Evolutionary conservation across 2,888 invertebrate species (phyloP).

Genomic region (Ennomos fuscantarius): DNA sequence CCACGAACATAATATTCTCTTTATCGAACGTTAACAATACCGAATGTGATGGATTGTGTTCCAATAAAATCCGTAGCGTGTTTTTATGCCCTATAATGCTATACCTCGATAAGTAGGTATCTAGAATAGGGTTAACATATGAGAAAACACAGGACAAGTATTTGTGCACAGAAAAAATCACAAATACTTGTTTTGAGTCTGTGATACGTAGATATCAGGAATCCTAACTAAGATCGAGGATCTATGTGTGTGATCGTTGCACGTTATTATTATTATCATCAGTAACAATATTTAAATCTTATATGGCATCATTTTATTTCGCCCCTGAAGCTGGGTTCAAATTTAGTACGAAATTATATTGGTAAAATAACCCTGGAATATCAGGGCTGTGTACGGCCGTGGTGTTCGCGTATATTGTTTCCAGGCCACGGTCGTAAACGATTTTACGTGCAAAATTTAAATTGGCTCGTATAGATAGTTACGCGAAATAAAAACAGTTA

Average conservation of each 20-base stretch:
- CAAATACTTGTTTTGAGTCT: too few relatives aligned
- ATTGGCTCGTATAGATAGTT: conserved; percentile 32
- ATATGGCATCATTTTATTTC: too few relatives aligned
- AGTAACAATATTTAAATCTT: too few relatives aligned
- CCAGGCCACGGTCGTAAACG: conserved; percentile 43
- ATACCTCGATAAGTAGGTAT: not conserved
- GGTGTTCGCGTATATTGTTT: conserved; percentile 33
- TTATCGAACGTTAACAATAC: conserved; percentile 54
- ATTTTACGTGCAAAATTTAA: conserved; percentile 46
- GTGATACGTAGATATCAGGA: too few relatives aligned
- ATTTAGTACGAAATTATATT: too few relatives aligned
- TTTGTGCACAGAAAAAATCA: too few relatives aligned
- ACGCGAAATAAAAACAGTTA: conserved; percentile 34
- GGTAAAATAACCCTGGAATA: conserved; percentile 6
- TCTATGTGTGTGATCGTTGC: too few relatives aligned
- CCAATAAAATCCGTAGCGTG: conserved; percentile 44
- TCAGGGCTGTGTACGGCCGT: conserved; percentile 9
- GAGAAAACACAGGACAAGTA: not conserved
- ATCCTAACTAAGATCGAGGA: too few relatives aligned
- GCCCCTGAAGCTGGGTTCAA: too few relatives aligned
- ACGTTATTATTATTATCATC: too few relatives aligned
- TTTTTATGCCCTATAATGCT: conserved; percentile 8
- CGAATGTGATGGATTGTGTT: conserved; percentile 57
- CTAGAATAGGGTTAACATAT: conserved; percentile 6
- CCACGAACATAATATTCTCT: conserved; percentile 48